Evolutionary conservation across 2,888 invertebrate species (phyloP).

Genomic region (Cheilosia grossa): DNA sequence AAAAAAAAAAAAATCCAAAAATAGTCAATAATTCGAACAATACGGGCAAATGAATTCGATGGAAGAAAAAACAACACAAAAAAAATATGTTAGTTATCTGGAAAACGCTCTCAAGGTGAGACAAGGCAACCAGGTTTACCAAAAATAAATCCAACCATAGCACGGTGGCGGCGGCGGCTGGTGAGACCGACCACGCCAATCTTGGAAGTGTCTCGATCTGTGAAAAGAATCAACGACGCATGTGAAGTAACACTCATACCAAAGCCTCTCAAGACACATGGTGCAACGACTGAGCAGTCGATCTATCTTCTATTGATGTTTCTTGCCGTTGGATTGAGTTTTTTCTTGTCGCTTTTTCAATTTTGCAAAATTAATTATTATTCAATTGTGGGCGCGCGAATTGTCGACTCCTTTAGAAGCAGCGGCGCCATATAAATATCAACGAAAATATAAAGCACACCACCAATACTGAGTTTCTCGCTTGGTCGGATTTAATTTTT

Average conservation of each 20-base stretch:
- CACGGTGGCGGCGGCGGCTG: constrained; percentile 8
- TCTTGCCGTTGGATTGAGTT: constrained; percentile 13
- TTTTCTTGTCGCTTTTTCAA: constrained; percentile 6
- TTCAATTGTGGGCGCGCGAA: constrained; percentile 73
- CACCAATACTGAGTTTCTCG: constrained; percentile 12
- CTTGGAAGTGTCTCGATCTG: constrained; percentile 63
- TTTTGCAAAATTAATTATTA: constrained; percentile 68
- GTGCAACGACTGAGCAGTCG: constrained; percentile 22
- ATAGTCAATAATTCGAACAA: constrained; percentile 68
- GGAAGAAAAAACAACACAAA: too few species aligned
- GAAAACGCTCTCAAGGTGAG: constrained; percentile 70
- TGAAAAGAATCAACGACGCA: constrained; percentile 51
- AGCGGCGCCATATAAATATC: constrained; percentile 69
- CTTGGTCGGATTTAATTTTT: constrained; percentile 35
- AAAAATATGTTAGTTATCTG: constrained; percentile 48
- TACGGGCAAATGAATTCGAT: constrained; percentile 48
- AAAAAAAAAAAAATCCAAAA: constrained; percentile 53
- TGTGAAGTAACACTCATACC: constrained; percentile 61
- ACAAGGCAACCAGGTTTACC: constrained; percentile 71
- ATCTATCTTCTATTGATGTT: constrained; percentile 54
- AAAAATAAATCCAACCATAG: constrained; percentile 65
- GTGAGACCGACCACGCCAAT: constrained; percentile 65
- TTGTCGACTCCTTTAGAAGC: constrained; percentile 71
- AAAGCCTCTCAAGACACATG: constrained; percentile 22
- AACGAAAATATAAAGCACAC: constrained; percentile 46